Base-by-base conservation (phyloP, 2,113 vertebrate genomes). In the Loxodonta africana region DNA sequence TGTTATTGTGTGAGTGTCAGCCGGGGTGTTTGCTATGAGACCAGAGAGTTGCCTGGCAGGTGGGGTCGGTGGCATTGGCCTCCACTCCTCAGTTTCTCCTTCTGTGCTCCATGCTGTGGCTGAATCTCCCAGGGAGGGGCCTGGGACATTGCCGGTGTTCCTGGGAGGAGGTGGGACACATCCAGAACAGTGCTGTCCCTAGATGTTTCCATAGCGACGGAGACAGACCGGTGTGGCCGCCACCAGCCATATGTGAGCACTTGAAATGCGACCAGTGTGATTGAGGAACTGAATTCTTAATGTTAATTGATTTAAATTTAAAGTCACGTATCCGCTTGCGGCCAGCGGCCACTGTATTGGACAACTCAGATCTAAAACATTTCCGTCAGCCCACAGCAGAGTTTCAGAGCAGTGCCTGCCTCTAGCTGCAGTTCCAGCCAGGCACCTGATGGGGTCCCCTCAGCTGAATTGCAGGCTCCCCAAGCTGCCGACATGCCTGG, bases 401-500 rank as follows among this genome's bases (percentile, higher is more conserved):
- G 5, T 6, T 63, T 11, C 60, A 28, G 20, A 23, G 21, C 28
- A 53, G 71, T 15, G 12, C 10, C 57, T 51, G 28, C 33, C 44
- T 48, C 41, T 37, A 30, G 65, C 60, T 62, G 21, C 21, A 23
- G 60, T 20, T 62, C 18, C 18, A 30, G 18, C 73, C 6, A 0
- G 37, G 65, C 1, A 0, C 12, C 21, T 2, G 18, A 41, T 0
- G 0, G 2, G 3, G 46, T 18, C n/a, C 7, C 5, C 17, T 21
- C 2, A 0, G 2, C 94, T 11, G 57, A 53, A 9, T 48, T 2
- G 3, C 53, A 81, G 21, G 1, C 62, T 30, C 33, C 62, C 33
- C 11, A 12, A 57, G 15, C 53, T 17, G 11, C 11, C 4, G 53
- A 57, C 53, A 4, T 57, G 53, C 53, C 11, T 7, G 60, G 60